phyloP scores from a whole-genome alignment of 2,797 vertebrate genomes.

The Decapterus maruadsi region DNA sequence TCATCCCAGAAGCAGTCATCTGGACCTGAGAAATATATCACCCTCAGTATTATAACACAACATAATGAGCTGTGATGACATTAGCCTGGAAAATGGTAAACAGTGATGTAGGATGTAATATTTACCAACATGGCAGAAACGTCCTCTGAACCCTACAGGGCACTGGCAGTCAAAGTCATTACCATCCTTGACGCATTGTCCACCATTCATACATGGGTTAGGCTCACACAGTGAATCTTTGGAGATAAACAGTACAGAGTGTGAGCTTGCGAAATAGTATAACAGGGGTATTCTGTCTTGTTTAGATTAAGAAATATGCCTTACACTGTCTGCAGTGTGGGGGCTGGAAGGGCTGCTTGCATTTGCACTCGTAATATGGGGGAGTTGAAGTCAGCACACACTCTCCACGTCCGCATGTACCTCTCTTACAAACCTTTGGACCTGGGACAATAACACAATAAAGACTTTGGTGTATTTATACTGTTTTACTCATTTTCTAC shows the following conservation, averaged over 20 bases:
- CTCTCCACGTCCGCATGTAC: slow-evolving; percentile 79
- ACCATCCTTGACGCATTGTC: slow-evolving; percentile 69
- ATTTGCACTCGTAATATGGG: slow-evolving; percentile 85
- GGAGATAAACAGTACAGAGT: slow-evolving; percentile 18
- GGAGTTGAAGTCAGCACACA: slow-evolving; percentile 79
- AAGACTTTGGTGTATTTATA: not conserved
- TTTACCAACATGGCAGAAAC: slow-evolving; percentile 85
- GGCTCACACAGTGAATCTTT: slow-evolving; percentile 76
- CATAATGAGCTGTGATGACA: not conserved
- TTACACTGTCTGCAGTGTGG: slow-evolving; percentile 84
- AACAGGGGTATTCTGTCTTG: not conserved
- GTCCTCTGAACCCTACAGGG: slow-evolving; percentile 70
- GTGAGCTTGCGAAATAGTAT: not conserved
- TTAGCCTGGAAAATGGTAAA: not conserved
- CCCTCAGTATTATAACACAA: slow-evolving; percentile 7
- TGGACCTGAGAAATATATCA: slow-evolving; percentile 64
- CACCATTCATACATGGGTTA: slow-evolving; percentile 84
- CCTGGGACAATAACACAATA: slow-evolving; percentile 55
- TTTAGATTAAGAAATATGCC: slow-evolving; percentile 25
- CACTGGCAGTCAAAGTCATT: slow-evolving; percentile 83
- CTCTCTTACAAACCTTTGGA: slow-evolving; percentile 62
- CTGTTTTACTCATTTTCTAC: not conserved
- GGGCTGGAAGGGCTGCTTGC: slow-evolving; percentile 88
- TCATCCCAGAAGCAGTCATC: slow-evolving; percentile 80
- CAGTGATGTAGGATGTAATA: slow-evolving; percentile 7